phyloP scores from a whole-genome alignment of 2,113 vertebrate species.

The Triplophysa siluroides region DNA sequence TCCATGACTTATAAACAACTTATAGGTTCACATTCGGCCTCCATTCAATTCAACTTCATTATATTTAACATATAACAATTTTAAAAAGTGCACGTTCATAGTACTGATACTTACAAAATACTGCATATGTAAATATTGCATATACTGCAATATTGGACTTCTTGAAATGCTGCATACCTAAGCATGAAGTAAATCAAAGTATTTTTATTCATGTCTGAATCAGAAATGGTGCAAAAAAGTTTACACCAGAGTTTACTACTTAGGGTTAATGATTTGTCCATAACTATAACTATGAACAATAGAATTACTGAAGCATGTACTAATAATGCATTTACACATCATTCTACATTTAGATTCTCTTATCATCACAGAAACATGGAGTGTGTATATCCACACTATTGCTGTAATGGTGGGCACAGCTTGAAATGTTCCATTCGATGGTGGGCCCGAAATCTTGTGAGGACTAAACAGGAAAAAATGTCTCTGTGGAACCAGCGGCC shows the following conservation, averaged over 20 bases:
- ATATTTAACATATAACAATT: too few relatives aligned
- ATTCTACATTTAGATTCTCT: background rate
- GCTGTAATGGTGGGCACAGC: slow-evolving; percentile 26
- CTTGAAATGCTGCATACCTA: too few relatives aligned
- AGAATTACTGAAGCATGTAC: background rate
- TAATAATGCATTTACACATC: background rate
- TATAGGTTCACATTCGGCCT: too few relatives aligned
- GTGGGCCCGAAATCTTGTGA: slow-evolving; percentile 55
- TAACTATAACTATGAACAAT: background rate
- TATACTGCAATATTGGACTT: too few relatives aligned
- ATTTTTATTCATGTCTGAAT: background rate
- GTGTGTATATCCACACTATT: background rate
- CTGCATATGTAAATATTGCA: too few relatives aligned
- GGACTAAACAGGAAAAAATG: slow-evolving; percentile 70
- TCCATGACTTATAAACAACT: too few relatives aligned
- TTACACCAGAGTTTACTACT: background rate
- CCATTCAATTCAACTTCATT: too few relatives aligned
- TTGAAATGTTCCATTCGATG: slow-evolving; percentile 40
- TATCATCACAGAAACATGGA: background rate
- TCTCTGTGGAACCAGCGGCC: slow-evolving; percentile 51
- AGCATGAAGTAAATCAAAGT: too few relatives aligned
- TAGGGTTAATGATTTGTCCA: background rate
- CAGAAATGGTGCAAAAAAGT: too few relatives aligned
- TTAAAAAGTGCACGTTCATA: too few relatives aligned
- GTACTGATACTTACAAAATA: too few relatives aligned